Conservation (phyloP, 1,140 invertebrate genomes). For the Dinothrombium tinctorium region DNA sequence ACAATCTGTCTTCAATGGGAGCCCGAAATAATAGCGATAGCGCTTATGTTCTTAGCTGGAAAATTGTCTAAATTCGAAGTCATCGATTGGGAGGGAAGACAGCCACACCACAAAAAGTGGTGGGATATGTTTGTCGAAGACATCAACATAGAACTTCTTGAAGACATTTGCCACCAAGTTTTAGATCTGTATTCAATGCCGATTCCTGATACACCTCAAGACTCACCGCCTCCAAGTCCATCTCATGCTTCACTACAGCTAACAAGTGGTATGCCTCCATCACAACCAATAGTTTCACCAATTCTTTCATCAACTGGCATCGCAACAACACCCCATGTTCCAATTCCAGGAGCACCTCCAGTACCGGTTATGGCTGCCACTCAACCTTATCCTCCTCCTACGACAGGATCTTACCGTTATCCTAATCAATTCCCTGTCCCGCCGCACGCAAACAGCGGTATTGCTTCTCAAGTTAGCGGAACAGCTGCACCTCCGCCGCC, state of each 20-base stretch:
- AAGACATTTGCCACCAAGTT: conserved; percentile 94
- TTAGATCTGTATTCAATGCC: conserved; percentile 45
- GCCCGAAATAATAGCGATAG: conserved; percentile 94
- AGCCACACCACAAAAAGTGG: conserved; percentile 61
- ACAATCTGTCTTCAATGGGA: conserved; percentile 95
- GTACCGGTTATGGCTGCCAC: too few species aligned
- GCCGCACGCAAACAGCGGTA: too few species aligned
- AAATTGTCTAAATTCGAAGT: conserved; percentile 88
- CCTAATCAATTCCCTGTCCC: too few species aligned
- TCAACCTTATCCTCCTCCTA: too few species aligned
- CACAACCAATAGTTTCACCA: not conserved
- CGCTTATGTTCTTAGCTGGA: conserved; percentile 84
- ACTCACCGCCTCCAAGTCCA: conserved; percentile 1
- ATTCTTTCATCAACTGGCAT: too few species aligned
- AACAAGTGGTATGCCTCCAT: too few species aligned
- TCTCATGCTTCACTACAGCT: not conserved
- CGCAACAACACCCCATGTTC: too few species aligned
- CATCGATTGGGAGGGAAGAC: conserved; percentile 62
- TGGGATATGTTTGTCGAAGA: conserved; percentile 96
- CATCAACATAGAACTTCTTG: conserved; percentile 77
- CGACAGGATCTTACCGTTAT: too few species aligned
- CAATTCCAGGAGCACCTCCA: too few species aligned
- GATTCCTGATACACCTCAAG: conserved; percentile 13
- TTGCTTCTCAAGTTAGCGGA: too few species aligned
- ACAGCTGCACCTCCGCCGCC: too few species aligned